These are phyloP conservation scores for Cathartes aura DNA, from an alignment of 2,113 vertebrate genomes.

Conservation along the genomic window DNA sequence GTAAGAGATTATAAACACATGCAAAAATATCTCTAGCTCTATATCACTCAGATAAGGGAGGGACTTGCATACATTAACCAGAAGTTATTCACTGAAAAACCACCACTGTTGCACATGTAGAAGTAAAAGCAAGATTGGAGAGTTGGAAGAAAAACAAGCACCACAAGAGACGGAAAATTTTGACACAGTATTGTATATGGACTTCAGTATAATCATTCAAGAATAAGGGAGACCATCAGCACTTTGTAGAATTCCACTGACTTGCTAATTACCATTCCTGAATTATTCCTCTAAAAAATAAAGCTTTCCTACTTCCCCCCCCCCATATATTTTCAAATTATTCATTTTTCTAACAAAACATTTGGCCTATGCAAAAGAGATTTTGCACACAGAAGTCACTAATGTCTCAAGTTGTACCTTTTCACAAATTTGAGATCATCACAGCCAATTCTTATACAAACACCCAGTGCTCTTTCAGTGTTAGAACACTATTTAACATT, in stretches of 20 bases:
- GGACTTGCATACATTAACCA: background rate
- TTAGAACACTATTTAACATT: background rate
- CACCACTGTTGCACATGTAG: background rate
- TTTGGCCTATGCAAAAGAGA: background rate
- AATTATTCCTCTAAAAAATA: background rate
- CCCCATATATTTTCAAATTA: background rate
- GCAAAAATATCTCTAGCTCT: background rate
- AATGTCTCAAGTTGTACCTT: background rate
- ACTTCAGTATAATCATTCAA: background rate
- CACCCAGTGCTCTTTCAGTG: background rate
- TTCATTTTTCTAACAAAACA: background rate
- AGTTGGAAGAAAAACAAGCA: background rate
- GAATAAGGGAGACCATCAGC: background rate
- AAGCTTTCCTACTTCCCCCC: background rate
- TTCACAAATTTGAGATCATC: background rate
- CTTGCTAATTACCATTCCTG: background rate
- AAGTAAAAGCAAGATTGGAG: background rate
- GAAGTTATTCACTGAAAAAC: background rate
- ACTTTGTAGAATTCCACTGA: background rate
- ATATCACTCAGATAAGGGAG: background rate
- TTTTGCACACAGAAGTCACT: background rate
- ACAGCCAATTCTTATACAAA: background rate
- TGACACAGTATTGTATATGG: background rate
- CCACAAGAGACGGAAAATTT: accelerated
- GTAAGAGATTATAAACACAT: background rate